Evolutionary conservation across 2,797 vertebrate genomes (phyloP), one percentile per base, ranked within the genome.

Genomic region (Tragelaphus oryx): DNA sequence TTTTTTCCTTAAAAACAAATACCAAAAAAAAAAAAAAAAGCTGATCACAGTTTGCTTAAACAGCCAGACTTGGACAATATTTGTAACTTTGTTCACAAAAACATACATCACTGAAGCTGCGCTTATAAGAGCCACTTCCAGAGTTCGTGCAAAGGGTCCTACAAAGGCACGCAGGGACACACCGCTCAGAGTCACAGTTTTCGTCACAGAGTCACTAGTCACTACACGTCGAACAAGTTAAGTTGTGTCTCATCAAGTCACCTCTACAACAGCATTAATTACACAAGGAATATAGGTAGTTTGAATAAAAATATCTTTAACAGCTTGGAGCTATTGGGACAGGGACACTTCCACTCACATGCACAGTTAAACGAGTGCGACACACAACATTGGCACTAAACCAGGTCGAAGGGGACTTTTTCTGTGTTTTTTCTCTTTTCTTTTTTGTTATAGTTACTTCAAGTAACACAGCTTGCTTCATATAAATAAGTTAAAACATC

Each of bases 401-500:
- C 97, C 93, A 98, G 97, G 98, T 97, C 46, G 97, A 89, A 95
- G 85, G 97, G 79, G 89, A 44, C 85, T 96, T 95, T 97, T 97
- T 97, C 46, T 92, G 60, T 82, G 37, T 6, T 90, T 97, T 96
- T 97, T 68, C 89, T 60, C 79, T 97, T 97, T 96, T 48, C 94
- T 97, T 97, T 98, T 98, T 97, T 98, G 98, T 99, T 99, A 99
- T 98, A 98, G 98, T 99, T 99, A 98, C 98, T 99, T 99, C 98
- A 99, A 99, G 99, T 99, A 99, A 99, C 98, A 98, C 98, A 98
- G 98, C 98, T 99, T 97, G 98, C 98, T 98, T 98, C 98, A 98
- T 99, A 98, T 99, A 99, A 99, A 99, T 99, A 99, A 99, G 99
- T 99, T 99, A 99, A 99, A 99, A 99, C 99, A 99, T 99, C 99